A percentile compares a stretch with the other conserved stretches of the same genome.
These are phyloP conservation scores for Furcula furcula DNA, from an alignment of 2,888 invertebrate genomes.

Conservation along the genomic window DNA sequence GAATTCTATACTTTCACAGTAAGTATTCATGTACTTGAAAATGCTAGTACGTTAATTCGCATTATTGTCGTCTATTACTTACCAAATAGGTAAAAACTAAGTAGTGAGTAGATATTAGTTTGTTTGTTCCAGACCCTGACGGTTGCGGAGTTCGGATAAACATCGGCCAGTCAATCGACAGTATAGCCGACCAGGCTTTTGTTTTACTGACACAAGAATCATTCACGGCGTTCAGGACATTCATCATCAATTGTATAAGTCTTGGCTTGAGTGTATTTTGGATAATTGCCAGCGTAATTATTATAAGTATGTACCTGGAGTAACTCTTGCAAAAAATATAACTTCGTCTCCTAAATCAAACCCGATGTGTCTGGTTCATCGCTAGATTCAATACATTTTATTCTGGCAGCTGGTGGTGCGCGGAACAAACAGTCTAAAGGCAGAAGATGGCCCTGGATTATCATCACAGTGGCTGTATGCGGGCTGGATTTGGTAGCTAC, in stretches of 20 bases:
- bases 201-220: slow-evolving; percentile 47
- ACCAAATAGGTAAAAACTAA: too few species aligned
- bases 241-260: slow-evolving; percentile 49
- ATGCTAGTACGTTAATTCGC: too few species aligned
- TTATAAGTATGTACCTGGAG: slow-evolving; percentile 50
- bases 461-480: slow-evolving; percentile 41
- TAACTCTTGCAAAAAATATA: too few species aligned
- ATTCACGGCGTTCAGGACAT: slow-evolving; percentile 50
- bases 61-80: too few species aligned
- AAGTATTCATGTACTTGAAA: too few species aligned
- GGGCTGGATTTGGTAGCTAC: slow-evolving; percentile 51
- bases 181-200: slow-evolving; percentile 54
- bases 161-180: slow-evolving; percentile 54
- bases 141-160: slow-evolving; percentile 48
- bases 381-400: too few species aligned
- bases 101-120: too few species aligned
- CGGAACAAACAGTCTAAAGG: slow-evolving; percentile 42
- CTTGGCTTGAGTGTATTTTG: slow-evolving; percentile 50
- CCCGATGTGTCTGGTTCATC: too few species aligned
- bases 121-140: slow-evolving; percentile 47
- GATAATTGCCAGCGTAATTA: slow-evolving; percentile 47
- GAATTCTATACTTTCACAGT: slow-evolving; percentile 64
- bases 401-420: slow-evolving; percentile 49
- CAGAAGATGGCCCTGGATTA: slow-evolving; percentile 62
- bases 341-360: too few species aligned